phyloP scores from a whole-genome alignment of 2,113 vertebrate genomes.

The Proterorhinus semilunaris region DNA sequence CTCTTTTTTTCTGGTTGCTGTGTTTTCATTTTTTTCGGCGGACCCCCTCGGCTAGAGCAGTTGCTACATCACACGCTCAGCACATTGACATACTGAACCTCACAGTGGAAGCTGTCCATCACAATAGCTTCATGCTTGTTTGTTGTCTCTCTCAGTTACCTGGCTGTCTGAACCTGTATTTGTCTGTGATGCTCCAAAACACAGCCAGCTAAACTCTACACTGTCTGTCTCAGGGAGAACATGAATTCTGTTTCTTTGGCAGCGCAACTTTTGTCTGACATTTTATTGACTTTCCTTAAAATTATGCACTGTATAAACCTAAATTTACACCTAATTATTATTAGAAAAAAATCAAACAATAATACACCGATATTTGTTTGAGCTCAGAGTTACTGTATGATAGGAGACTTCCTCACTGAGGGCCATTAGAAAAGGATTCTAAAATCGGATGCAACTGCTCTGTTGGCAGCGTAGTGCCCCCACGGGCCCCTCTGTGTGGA shows the following conservation, averaged over 20 bases:
- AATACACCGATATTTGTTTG: too few relatives aligned
- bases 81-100: constrained; percentile 66
- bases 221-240: constrained; percentile 23
- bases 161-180: constrained; percentile 52
- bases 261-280: neutral
- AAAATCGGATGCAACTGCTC: constrained; percentile 1
- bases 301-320: neutral
- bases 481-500: constrained; percentile 21
- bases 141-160: constrained; percentile 65
- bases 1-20: constrained; percentile 40
- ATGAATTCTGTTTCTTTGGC: constrained; percentile 14
- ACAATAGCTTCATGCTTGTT: constrained; percentile 62
- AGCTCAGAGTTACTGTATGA: neutral
- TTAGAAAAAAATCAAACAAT: too few relatives aligned
- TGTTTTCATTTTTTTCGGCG: constrained; percentile 28
- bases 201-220: constrained; percentile 34
- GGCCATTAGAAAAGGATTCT: constrained; percentile 30
- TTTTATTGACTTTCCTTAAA: too few relatives aligned
- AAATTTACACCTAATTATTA: too few relatives aligned
- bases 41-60: constrained; percentile 60
- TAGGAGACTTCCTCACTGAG: neutral
- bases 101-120: constrained; percentile 69
- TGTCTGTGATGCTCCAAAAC: constrained; percentile 39
- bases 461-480: constrained; percentile 26
- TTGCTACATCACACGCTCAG: constrained; percentile 65